A percentile compares a stretch with the other conserved stretches of the same genome.
Evolutionary conservation across 2,113 vertebrate genomes (phyloP).

Genomic region (Pseudopipra pipra): DNA sequence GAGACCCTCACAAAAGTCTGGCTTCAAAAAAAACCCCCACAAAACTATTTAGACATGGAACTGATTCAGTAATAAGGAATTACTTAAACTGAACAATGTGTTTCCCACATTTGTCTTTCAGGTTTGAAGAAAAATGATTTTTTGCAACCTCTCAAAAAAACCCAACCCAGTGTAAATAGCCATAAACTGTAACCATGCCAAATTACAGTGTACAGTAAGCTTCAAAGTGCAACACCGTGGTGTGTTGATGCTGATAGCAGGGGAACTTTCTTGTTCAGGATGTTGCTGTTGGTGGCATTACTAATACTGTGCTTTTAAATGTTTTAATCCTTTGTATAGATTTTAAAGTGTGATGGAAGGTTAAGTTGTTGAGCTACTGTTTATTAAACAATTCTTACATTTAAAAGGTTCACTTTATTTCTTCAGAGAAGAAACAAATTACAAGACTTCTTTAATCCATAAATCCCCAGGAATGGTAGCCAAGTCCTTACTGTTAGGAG

Average conservation of each 20-base stretch:
- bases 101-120: neutral
- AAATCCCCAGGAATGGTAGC: neutral
- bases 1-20: rapidly evolving
- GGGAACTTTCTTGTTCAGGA: neutral
- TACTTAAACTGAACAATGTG: neutral
- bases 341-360: neutral
- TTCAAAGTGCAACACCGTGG: neutral
- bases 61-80: neutral
- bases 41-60: neutral
- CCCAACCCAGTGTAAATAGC: neutral
- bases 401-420: neutral
- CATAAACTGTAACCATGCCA: neutral
- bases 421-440: neutral
- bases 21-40: neutral
- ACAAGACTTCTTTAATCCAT: neutral
- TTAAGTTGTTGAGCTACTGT: neutral
- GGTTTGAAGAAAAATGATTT: neutral
- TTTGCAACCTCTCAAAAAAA: neutral
- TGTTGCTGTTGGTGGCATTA: neutral
- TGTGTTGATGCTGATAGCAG: neutral
- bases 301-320: neutral
- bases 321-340: neutral
- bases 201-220: neutral
- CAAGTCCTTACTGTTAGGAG: neutral
- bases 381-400: neutral